Percentiles rank a stretch among this genome's conserved stretches.
Conservation (phyloP, 2,113 vertebrate species). For the Dendropsophus ebraccatus region DNA sequence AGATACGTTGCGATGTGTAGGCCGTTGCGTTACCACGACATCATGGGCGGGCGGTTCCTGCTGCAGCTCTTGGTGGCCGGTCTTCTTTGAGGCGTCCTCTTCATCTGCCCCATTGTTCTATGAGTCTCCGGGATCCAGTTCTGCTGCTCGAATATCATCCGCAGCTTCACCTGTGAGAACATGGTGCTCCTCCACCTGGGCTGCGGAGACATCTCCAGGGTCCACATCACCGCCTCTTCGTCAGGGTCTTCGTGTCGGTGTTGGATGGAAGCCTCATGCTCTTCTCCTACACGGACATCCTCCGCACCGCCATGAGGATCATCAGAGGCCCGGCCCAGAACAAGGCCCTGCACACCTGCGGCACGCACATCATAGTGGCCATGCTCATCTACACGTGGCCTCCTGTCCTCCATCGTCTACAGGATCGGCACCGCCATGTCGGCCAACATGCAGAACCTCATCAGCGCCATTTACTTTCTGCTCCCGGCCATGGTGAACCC, state of each 20-base stretch:
- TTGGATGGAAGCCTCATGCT: conserved; percentile 3
- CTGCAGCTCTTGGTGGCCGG: neutral
- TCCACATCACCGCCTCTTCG: neutral
- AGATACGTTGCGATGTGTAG: conserved; percentile 54
- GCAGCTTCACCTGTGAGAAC: conserved; percentile 67
- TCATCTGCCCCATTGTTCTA: conserved; percentile 2
- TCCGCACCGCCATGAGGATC: neutral
- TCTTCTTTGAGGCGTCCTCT: neutral
- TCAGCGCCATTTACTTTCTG: conserved; percentile 76
- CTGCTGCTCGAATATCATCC: conserved; percentile 63
- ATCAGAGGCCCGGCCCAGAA: neutral
- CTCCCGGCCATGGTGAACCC: conserved; percentile 76
- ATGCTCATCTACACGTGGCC: conserved; percentile 65
- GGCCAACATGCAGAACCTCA: conserved; percentile 71
- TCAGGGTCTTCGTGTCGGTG: neutral
- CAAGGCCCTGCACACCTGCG: conserved; percentile 15
- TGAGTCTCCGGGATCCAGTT: conserved; percentile 55
- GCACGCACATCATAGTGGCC: conserved; percentile 62
- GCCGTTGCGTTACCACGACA: conserved; percentile 39
- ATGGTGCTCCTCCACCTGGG: conserved; percentile 69
- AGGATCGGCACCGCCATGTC: conserved; percentile 71
- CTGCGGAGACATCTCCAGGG: conserved; percentile 63
- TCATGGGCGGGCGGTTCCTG: conserved; percentile 7
- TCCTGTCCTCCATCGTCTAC: conserved; percentile 75
- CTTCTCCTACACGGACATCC: conserved; percentile 4